A percentile compares a stretch with the other conserved stretches of the same genome.
Conservation (phyloP, 1,140 invertebrate genomes). For the Drosophila simulans region DNA sequence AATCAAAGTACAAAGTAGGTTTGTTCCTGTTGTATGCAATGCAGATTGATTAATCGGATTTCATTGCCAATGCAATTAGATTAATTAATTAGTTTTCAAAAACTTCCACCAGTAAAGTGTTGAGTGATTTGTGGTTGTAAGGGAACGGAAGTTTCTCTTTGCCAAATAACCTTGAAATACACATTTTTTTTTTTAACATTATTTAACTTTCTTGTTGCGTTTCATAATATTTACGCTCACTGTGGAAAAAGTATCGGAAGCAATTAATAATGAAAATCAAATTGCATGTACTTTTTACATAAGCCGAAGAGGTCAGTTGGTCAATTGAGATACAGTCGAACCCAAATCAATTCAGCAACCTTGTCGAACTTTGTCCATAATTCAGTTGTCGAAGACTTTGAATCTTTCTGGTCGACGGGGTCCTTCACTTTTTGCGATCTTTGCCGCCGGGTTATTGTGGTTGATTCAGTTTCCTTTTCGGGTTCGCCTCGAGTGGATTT, state of each 20-base stretch:
- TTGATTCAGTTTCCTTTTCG: conserved; percentile 14
- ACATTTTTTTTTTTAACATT: not conserved
- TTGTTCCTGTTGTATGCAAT: conserved; percentile 37
- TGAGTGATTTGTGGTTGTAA: conserved; percentile 6
- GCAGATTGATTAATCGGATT: conserved; percentile 65
- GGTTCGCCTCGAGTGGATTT: conserved; percentile 68
- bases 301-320: not conserved
- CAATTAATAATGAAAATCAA: not conserved
- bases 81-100: conserved; percentile 64
- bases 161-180: not conserved
- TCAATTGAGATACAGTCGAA: not conserved
- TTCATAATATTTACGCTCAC: not conserved
- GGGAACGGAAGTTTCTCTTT: conserved; percentile 2
- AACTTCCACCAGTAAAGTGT: conserved; percentile 24
- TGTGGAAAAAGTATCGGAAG: not conserved
- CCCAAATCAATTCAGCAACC: not conserved
- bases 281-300: not conserved
- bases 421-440: conserved; percentile 5
- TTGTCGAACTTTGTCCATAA: conserved; percentile 12
- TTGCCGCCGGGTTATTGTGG: conserved; percentile 10
- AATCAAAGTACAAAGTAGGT: conserved; percentile 64
- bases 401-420: not conserved
- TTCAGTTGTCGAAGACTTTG: conserved; percentile 5
- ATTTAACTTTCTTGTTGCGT: not conserved
- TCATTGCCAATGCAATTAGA: conserved; percentile 70